phyloP scores from a whole-genome alignment of 2,113 vertebrate genomes.

The Aldabrachelys gigantea region DNA sequence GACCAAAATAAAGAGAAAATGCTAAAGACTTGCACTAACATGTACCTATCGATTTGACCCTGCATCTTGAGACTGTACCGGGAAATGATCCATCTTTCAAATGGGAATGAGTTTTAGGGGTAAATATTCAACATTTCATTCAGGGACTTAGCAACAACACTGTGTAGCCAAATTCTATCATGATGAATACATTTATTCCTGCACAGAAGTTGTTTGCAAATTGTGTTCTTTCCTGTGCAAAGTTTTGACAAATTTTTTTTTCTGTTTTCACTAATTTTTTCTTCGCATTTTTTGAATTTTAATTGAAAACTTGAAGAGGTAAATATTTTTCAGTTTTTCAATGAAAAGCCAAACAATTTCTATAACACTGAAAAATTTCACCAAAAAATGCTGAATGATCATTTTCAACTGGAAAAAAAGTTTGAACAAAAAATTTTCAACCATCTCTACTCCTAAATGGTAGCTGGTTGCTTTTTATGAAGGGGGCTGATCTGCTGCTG shows the following conservation, averaged over 20 bases:
- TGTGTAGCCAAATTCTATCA: background rate
- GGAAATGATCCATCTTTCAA: background rate
- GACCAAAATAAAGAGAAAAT: background rate
- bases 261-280: background rate
- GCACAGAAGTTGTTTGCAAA: background rate
- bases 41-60: background rate
- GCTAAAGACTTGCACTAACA: background rate
- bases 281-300: background rate
- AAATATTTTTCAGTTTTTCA: no score
- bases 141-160: background rate
- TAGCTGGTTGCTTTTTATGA: background rate
- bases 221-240: background rate
- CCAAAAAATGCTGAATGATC: background rate
- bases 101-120: background rate
- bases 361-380: no score
- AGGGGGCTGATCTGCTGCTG: background rate
- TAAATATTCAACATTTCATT: constrained; percentile 18
- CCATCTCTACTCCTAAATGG: background rate
- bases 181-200: background rate
- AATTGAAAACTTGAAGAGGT: background rate
- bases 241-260: background rate
- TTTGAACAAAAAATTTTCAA: background rate
- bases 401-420: background rate
- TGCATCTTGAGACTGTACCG: background rate
- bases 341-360: background rate